phyloP scores from a whole-genome alignment of 2,113 vertebrate species.

The Callocephalon fimbriatum region DNA sequence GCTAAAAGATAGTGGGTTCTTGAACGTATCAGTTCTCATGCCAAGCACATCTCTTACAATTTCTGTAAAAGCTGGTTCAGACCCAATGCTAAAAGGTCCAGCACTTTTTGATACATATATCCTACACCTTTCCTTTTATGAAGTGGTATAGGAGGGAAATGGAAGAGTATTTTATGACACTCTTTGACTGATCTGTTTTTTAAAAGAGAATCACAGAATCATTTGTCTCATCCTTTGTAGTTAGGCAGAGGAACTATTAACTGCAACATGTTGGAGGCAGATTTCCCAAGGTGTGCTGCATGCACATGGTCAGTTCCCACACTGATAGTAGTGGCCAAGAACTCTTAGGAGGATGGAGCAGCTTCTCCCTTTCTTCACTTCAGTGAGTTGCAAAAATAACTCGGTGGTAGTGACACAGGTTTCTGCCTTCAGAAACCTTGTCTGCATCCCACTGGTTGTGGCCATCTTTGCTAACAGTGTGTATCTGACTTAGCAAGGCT shows the following conservation, averaged over 20 bases:
- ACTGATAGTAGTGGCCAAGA: background rate
- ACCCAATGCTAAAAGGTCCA: background rate
- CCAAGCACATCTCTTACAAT: background rate
- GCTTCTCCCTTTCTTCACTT: background rate
- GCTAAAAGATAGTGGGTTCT: background rate
- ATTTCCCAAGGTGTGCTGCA: background rate
- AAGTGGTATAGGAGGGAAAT: background rate
- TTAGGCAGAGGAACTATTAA: background rate
- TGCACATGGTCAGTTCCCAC: fast-evolving
- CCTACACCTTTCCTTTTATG: background rate
- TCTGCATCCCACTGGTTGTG: background rate
- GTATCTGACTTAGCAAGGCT: background rate
- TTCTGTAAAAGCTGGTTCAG: background rate
- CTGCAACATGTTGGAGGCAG: background rate
- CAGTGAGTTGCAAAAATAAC: background rate
- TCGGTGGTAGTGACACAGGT: fast-evolving
- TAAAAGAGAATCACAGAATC: background rate
- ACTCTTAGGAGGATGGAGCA: background rate
- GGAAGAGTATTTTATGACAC: background rate
- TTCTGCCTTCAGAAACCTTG: background rate
- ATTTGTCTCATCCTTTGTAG: background rate
- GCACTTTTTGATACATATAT: background rate
- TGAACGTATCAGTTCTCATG: background rate
- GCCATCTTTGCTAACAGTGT: background rate
- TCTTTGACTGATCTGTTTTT: background rate